Base-by-base conservation (phyloP, 2,888 invertebrate species). In the Diarsia dahlii region DNA sequence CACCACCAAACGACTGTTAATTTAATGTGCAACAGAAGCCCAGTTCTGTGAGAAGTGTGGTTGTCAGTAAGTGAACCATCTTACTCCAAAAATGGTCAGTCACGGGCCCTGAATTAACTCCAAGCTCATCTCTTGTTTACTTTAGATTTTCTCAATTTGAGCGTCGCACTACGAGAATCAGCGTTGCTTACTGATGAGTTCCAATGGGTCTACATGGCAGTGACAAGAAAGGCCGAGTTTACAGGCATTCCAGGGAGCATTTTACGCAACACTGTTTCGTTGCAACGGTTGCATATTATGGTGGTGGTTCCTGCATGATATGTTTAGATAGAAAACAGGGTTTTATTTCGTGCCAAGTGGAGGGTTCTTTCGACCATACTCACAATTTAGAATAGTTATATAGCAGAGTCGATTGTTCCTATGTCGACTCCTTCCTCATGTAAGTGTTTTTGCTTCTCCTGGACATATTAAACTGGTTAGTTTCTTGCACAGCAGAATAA, bases 401-500 rank as follows among this genome's bases (percentile, higher is more conserved):
- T 62, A 73, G 76, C 77, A 76, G 82, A 84, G 85, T 80, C 74
- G 58, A 67, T 58, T 10, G 50, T 52, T 45, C 39, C 48, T 81
- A 88, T 46, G 66, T 79, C 72, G 81, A 79, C 80, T 87, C 85
- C 54, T 56, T 78, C 77, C 77, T 82, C 58, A 71, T 75, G 45
- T 70, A 58, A 60, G 65, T 74, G 18, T 60, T 65, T 80, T 66
- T 76, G 48, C 60, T 68, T 39, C 45, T 76, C 4, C 60, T 73
- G 60, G 58, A 73, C 87, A 88, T 88, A 63, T 85, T 79, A 63
- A 45, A 78, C 72, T 76, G 46, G 68, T 54, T 76, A 34, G 56
- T 69, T 66, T 52, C 45, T 45, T 60, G 28, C 10, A 34, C 50
- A 39, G 50, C 50, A 34, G 63, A 82, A 9, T 48, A 71, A 75